A percentile compares a stretch with the other conserved stretches of the same genome.
These are phyloP conservation scores for Glyphotaelius pellucidus DNA, from an alignment of 2,888 invertebrate genomes.

Conservation along the genomic window DNA sequence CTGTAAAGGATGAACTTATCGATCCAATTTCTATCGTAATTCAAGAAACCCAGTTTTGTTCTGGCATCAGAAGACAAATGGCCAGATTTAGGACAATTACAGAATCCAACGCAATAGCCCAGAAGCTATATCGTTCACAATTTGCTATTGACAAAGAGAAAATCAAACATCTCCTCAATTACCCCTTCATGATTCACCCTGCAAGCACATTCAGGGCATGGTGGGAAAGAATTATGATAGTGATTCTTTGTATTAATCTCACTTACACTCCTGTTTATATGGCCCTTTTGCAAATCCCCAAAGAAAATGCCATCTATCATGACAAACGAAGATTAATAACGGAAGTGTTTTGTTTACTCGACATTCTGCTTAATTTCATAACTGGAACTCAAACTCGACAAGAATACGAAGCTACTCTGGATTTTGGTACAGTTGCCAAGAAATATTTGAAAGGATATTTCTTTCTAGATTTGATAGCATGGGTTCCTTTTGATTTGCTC, in stretches of 20 bases:
- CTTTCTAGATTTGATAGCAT: conserved; percentile 68
- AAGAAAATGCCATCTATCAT: background rate
- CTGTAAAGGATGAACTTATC: conserved; percentile 19
- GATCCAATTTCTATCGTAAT: conserved; percentile 52
- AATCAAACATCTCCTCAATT: conserved; percentile 69
- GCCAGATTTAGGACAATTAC: conserved; percentile 68
- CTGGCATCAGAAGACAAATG: background rate
- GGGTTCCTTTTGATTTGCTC: conserved; percentile 68
- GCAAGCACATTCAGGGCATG: conserved; percentile 71
- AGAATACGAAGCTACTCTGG: conserved; percentile 69
- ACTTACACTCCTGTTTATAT: conserved; percentile 53
- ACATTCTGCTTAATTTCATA: conserved; percentile 70
- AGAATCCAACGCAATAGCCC: conserved; percentile 68
- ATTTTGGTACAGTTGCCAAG: conserved; percentile 67
- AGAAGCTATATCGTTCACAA: conserved; percentile 70
- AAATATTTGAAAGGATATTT: conserved; percentile 69
- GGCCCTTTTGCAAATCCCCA: conserved; percentile 21
- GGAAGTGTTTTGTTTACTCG: conserved; percentile 68
- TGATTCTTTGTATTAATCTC: conserved; percentile 68
- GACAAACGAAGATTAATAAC: conserved; percentile 67
- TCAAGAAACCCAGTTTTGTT: background rate
- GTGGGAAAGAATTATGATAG: conserved; percentile 71
- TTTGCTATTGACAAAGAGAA: conserved; percentile 70
- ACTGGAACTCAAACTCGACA: conserved; percentile 70
- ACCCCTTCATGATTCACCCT: conserved; percentile 71